phyloP scores from a whole-genome alignment of 2,888 invertebrate genomes.

The Caenorhabditis parvicauda region DNA sequence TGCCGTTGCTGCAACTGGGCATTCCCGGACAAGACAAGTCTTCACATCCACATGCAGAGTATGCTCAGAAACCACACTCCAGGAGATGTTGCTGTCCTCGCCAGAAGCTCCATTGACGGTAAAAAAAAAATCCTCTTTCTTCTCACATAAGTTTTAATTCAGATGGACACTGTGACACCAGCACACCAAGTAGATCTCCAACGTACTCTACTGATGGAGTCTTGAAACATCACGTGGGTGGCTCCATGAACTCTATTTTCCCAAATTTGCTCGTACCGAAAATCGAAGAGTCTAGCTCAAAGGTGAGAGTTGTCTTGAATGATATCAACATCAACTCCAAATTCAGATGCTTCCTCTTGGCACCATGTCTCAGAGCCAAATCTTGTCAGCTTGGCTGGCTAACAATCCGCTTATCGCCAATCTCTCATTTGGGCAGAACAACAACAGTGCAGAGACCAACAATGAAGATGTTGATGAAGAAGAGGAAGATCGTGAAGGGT shows the following conservation, averaged over 20 bases:
- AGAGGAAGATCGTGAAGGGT: constrained; percentile 21
- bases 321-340: too few species aligned
- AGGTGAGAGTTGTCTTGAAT: too few species aligned
- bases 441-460: background rate
- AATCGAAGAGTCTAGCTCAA: background rate
- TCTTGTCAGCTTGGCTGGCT: constrained; percentile 43
- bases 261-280: constrained; percentile 17
- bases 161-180: background rate
- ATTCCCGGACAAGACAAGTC: constrained; percentile 58
- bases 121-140: background rate
- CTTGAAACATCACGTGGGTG: constrained; percentile 14
- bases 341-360: constrained; percentile 19
- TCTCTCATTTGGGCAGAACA: background rate
- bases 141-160: background rate
- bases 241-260: constrained; percentile 18
- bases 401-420: constrained; percentile 40
- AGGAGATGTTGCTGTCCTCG: constrained; percentile 55
- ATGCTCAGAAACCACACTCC: constrained; percentile 50
- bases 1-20: constrained; percentile 63
- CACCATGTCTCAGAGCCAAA: constrained; percentile 28
- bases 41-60: constrained; percentile 57
- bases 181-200: constrained; percentile 17
- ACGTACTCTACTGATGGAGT: constrained; percentile 12
- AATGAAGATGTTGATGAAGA: constrained; percentile 15
- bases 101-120: constrained; percentile 51